Evolutionary conservation across 2,113 vertebrate species (phyloP).

Genomic region (Vulpes lagopus): DNA sequence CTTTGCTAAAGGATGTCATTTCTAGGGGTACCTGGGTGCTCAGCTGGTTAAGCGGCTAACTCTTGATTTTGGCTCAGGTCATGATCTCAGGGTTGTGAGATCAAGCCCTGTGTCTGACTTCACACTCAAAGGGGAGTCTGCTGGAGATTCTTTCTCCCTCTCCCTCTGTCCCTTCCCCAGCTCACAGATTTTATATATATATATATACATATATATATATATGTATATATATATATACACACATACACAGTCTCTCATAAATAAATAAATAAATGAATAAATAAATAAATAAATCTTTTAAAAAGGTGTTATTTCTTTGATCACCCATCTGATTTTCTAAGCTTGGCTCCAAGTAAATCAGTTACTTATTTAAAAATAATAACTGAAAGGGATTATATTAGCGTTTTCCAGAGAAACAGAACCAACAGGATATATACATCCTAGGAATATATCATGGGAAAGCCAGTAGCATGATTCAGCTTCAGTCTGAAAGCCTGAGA

Average conservation of each 20-base stretch:
- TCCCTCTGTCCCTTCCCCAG: not conserved
- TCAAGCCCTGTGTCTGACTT: not conserved
- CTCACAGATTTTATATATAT: too few species aligned
- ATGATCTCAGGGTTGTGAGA: not conserved
- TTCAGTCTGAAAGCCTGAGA: not conserved
- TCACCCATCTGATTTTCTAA: not conserved
- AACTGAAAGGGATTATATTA: not conserved
- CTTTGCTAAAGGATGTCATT: not conserved
- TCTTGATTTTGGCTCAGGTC: not conserved
- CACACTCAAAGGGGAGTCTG: not conserved
- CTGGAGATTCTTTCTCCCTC: not conserved
- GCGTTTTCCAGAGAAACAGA: slow-evolving; percentile 7
- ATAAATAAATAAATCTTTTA: not conserved
- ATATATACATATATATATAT: too few species aligned
- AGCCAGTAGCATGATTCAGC: not conserved
- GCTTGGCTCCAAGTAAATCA: not conserved
- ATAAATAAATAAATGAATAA: not conserved
- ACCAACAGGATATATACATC: not conserved
- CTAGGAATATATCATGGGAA: not conserved
- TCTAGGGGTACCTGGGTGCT: not conserved
- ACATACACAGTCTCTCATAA: not conserved
- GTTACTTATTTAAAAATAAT: slow-evolving; percentile 11
- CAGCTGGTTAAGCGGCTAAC: not conserved
- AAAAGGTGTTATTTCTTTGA: not conserved
- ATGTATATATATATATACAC: too few species aligned